Percentiles rank a stretch among this genome's conserved stretches.
phyloP scores from a whole-genome alignment of 2,888 invertebrate species.

The Agriopis leucophaearia region DNA sequence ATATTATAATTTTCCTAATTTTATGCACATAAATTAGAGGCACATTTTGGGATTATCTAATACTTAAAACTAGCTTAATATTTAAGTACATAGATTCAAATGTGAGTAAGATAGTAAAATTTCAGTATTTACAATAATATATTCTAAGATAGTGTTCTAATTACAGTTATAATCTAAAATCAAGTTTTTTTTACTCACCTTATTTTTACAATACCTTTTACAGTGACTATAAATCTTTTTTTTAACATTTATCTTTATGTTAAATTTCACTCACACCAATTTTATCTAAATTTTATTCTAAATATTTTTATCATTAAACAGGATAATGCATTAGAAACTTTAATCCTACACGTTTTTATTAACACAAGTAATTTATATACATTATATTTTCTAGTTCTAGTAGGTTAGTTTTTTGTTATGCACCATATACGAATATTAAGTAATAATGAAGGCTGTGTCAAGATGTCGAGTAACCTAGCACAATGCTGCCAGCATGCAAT shows the following conservation, averaged over 20 bases:
- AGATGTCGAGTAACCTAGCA: background rate
- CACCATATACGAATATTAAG: conserved; percentile 14
- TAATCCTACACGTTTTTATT: background rate
- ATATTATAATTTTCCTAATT: background rate
- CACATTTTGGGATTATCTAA: conserved; percentile 56
- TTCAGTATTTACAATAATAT: conserved; percentile 1
- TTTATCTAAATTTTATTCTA: background rate
- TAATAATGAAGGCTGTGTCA: conserved; percentile 5
- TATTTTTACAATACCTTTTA: background rate
- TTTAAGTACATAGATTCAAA: conserved; percentile 12
- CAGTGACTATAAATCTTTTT: background rate
- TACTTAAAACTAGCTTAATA: conserved; percentile 42
- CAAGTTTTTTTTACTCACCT: too few relatives aligned
- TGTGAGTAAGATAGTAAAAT: background rate
- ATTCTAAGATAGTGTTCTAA: background rate
- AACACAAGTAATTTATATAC: background rate
- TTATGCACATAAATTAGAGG: conserved; percentile 50
- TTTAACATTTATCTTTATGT: background rate
- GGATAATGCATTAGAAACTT: background rate
- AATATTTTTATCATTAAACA: background rate
- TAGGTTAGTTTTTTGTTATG: conserved; percentile 4
- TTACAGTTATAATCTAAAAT: background rate
- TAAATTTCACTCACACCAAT: background rate
- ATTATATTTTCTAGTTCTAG: background rate
- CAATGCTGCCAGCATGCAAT: too few relatives aligned